Evolutionary conservation across 2,888 invertebrate species (phyloP), one percentile per base, ranked within the genome.

Genomic region (Aphidoletes aphidimyza): DNA sequence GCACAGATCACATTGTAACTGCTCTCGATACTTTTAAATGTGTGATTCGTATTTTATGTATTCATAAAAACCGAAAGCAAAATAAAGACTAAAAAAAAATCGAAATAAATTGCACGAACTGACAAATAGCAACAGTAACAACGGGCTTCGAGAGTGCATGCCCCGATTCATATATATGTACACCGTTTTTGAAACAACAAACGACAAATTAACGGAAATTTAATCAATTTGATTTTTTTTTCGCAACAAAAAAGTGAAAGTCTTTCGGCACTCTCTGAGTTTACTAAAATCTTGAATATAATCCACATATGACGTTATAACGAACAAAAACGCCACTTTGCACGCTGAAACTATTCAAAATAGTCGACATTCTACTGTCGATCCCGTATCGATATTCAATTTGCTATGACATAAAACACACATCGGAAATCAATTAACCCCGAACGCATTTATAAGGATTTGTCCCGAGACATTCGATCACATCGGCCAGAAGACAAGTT

Each of bases 401-500:
- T 22, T 3, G 26, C 54, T 34, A 30, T 69, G 30, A 54, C n/a
- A n/a, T 19, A 17, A 26, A 54, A n/a, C 8, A 22, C 22, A 69
- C 69, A 69, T 69, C 69, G 69, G 69, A 69, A 69, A 69, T 69
- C 69, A 69, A 69, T 69, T 69, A 69, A 14, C 22, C 0, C 2
- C n/a, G 22, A n/a, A 69, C 14, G 69, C 69, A 69, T 9, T 14
- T 69, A 30, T 30, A 69, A 30, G 69, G 69, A 69, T 69, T 30
- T 69, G 22, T 22, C 22, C 6, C 42, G 42, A n/a, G 54, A 11
- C 54, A 54, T 54, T 26, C 26, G 54, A 54, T 54, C 54, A 14
- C 22, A 30, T 9, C 30, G 30, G 69, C 69, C 3, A 6, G 3
- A 30, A 69, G 54, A 6, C 26, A 30, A 30, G 69, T 69, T 69